Evolutionary conservation across 1,140 invertebrate species (phyloP).

Genomic region (Neomicropteryx cornuta): DNA sequence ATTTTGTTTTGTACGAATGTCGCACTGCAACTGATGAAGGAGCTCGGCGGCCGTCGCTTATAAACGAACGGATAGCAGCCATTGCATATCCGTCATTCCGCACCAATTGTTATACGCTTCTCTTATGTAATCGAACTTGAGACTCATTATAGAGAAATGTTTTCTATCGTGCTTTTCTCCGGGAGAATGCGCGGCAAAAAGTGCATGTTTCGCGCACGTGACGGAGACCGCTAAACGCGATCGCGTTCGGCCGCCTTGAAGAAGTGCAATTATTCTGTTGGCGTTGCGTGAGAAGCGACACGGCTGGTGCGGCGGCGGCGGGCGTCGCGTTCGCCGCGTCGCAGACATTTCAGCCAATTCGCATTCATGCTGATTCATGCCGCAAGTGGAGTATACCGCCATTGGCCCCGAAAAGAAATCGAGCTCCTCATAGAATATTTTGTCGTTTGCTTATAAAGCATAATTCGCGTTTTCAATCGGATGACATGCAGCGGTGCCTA

Average conservation of each 20-base stretch:
- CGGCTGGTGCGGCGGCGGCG: no score
- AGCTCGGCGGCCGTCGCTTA: constrained; percentile 30
- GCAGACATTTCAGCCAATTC: no score
- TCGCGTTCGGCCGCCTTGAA: constrained; percentile 21
- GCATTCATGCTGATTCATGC: no score
- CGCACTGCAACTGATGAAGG: constrained; percentile 33
- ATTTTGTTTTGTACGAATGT: constrained; percentile 29
- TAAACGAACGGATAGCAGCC: constrained; percentile 34
- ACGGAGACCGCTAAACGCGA: no score
- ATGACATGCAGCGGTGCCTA: no score
- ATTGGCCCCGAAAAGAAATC: no score
- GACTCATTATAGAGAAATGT: constrained; percentile 35
- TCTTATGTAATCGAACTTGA: constrained; percentile 44
- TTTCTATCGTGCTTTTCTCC: constrained; percentile 41
- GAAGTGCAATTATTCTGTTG: constrained; percentile 22
- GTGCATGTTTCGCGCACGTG: no score
- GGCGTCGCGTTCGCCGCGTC: no score
- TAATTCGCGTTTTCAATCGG: no score
- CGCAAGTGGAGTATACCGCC: no score
- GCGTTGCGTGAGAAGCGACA: constrained; percentile 23
- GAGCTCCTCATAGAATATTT: no score
- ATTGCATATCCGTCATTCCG: constrained; percentile 42
- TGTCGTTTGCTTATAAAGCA: no score
- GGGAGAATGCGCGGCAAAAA: constrained; percentile 39
- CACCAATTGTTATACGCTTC: constrained; percentile 39